Conservation (phyloP, 2,797 vertebrate species). For the Anguilla anguilla region DNA sequence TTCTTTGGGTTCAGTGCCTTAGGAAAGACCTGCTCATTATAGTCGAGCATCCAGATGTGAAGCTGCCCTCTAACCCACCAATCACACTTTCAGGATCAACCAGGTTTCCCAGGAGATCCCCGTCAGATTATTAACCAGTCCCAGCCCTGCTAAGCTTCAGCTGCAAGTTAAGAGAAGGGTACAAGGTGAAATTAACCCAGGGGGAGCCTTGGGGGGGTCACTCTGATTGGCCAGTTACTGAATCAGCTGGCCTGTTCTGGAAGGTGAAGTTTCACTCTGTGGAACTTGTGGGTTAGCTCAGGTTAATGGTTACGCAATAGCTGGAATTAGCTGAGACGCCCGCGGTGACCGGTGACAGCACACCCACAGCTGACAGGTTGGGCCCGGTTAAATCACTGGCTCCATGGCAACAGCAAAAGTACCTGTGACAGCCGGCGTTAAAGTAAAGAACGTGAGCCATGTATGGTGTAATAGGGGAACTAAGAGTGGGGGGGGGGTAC, state of each 20-base stretch:
- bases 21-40: too few species aligned
- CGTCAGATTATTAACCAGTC: background rate
- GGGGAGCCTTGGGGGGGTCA: background rate
- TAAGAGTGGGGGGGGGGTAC: background rate
- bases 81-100: background rate
- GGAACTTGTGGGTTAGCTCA: background rate
- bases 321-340: background rate
- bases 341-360: background rate
- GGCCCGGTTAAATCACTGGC: background rate
- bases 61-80: too few species aligned
- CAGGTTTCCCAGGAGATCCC: background rate
- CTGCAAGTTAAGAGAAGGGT: background rate
- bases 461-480: background rate
- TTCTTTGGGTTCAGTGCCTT: too few species aligned
- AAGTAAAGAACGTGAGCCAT: background rate
- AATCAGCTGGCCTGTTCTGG: background rate
- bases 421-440: background rate
- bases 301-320: background rate
- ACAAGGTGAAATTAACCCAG: background rate
- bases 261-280: background rate
- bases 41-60: too few species aligned
- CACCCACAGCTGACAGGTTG: background rate
- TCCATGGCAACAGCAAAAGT: slow-evolving; percentile 5
- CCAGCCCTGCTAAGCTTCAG: background rate
- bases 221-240: background rate